Evolutionary conservation across 2,888 invertebrate genomes (phyloP).

Genomic region (Carcina quercana): DNA sequence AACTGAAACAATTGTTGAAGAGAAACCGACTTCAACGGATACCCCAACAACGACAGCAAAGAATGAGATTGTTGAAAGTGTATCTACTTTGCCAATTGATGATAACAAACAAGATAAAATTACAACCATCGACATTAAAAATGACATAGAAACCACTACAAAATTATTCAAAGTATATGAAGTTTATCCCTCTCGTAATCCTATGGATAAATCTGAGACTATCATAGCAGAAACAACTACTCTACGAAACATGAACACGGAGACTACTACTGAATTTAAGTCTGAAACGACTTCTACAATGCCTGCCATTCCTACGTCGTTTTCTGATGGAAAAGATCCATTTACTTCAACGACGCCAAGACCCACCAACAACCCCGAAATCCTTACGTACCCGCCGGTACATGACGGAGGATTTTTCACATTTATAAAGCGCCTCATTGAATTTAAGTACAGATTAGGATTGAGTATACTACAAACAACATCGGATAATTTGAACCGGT

Average conservation of each 20-base stretch:
- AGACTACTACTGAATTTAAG: slow-evolving; percentile 48
- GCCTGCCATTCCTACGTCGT: slow-evolving; percentile 35
- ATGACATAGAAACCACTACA: slow-evolving; percentile 46
- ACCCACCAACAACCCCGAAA: slow-evolving; percentile 40
- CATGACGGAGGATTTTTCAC: slow-evolving; percentile 67
- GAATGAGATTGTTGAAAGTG: slow-evolving; percentile 48
- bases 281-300: slow-evolving; percentile 52
- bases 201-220: slow-evolving; percentile 26
- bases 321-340: slow-evolving; percentile 22
- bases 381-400: slow-evolving; percentile 54
- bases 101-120: slow-evolving; percentile 29
- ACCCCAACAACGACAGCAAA: slow-evolving; percentile 23
- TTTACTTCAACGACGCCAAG: slow-evolving; percentile 28
- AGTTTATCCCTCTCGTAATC: slow-evolving; percentile 41
- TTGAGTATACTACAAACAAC: slow-evolving; percentile 80
- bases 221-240: slow-evolving; percentile 15
- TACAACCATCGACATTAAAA: slow-evolving; percentile 32
- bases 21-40: slow-evolving; percentile 19
- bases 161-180: slow-evolving; percentile 55
- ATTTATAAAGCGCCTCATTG: slow-evolving; percentile 77
- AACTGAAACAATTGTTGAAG: slow-evolving; percentile 22
- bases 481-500: slow-evolving; percentile 78
- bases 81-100: slow-evolving; percentile 53
- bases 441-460: slow-evolving; percentile 80
- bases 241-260: slow-evolving; percentile 20